Evolutionary conservation across 2,113 vertebrate genomes (phyloP).

Genomic region (Zingel zingel): DNA sequence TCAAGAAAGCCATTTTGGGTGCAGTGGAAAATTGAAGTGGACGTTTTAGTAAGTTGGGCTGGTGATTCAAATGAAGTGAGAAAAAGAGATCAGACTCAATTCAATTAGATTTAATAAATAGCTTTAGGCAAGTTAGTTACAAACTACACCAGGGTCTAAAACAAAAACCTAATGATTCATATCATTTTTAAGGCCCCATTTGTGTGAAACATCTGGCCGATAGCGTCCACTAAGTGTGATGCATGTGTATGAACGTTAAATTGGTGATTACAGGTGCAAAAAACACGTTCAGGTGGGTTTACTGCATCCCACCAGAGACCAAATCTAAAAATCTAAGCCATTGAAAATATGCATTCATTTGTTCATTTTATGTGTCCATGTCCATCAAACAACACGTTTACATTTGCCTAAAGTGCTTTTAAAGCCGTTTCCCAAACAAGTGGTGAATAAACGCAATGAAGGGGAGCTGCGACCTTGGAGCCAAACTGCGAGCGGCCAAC

Average conservation of each 20-base stretch:
- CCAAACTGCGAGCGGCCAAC: constrained; percentile 85
- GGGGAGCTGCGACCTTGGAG: constrained; percentile 92
- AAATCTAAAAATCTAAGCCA: constrained; percentile 7
- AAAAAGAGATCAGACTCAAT: neutral
- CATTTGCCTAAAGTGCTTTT: constrained; percentile 58
- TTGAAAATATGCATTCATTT: constrained; percentile 34
- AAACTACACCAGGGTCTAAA: neutral
- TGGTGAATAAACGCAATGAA: constrained; percentile 45
- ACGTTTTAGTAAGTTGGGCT: neutral
- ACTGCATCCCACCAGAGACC: constrained; percentile 7
- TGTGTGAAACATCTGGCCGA: constrained; percentile 47
- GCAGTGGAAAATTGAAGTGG: neutral
- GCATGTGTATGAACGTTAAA: constrained; percentile 10
- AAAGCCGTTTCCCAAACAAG: constrained; percentile 41
- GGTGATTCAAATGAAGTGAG: neutral
- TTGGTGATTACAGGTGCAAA: constrained; percentile 37
- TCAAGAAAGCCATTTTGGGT: neutral
- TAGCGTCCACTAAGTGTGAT: constrained; percentile 17
- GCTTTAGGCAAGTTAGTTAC: neutral
- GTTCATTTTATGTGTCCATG: constrained; percentile 36
- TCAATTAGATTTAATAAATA: constrained; percentile 27
- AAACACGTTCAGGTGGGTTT: constrained; percentile 32
- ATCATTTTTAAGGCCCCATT: constrained; percentile 32
- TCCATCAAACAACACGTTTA: constrained; percentile 45
- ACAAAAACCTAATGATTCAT: constrained; percentile 28